Evolutionary conservation across 2,113 vertebrate species (phyloP).

Genomic region (Syrrhaptes paradoxus): DNA sequence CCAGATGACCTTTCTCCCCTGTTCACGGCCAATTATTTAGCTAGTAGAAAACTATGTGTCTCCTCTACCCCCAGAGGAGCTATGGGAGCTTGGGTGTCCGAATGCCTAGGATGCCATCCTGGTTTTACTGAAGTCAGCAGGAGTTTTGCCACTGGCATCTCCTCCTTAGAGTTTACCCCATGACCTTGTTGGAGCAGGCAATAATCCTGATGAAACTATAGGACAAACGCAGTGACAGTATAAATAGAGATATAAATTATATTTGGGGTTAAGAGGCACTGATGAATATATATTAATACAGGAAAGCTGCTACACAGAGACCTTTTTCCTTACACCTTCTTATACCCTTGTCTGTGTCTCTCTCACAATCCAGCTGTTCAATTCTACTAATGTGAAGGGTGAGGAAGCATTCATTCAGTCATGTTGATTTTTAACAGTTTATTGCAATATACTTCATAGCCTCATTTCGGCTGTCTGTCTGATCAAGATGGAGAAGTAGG

Average conservation of each 20-base stretch:
- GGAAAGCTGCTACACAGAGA: not conserved
- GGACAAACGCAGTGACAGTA: not conserved
- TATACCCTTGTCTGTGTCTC: not conserved
- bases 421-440: not conserved
- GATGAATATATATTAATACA: not conserved
- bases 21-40: not conserved
- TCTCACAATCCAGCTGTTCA: not conserved
- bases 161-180: not conserved
- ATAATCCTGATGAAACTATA: not conserved
- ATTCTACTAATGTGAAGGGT: not conserved
- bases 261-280: not conserved
- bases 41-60: not conserved
- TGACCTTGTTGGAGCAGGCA: not conserved
- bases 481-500: not conserved
- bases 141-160: not conserved
- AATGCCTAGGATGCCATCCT: not conserved
- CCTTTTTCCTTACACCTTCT: not conserved
- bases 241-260: not conserved
- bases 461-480: not conserved
- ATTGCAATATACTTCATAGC: not conserved
- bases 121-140: not conserved
- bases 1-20: not conserved
- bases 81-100: rapidly evolving
- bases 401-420: not conserved
- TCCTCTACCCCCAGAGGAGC: not conserved